Base-by-base conservation (phyloP, 2,888 invertebrate species). In the Acrobasis repandana region DNA sequence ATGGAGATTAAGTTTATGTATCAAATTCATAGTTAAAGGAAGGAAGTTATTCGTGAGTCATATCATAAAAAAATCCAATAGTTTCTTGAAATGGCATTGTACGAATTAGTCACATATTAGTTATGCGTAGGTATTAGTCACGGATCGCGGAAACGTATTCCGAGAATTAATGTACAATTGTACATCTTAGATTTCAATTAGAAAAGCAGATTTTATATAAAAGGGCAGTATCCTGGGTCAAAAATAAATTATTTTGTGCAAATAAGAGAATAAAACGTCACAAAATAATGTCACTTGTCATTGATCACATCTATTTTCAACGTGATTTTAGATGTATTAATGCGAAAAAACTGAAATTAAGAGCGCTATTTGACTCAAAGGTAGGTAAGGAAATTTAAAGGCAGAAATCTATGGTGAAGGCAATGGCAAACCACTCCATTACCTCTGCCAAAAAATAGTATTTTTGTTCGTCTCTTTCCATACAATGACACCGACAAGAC, bases 71-170 rank as follows among this genome's bases (percentile, higher is more conserved):
- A 52, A 18, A 18, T 20, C 38, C 14, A 18, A 43, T 54, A 5
- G 20, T 18, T 54, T 51, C 51, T 38, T 2, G 10, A 54, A 54
- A 43, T 38, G 54, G 54, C 54, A 54, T 54, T 54, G 54, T 54
- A 2, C 9, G 38, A 36, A 54, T 54, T 54, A 54, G 54, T 54
- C 54, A 54, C 38, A 38, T 34, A 11, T 52, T 52, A 36, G 52
- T 5, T 52, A 52, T 38, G 38, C 11, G 3, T 15, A 18, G 15
- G 11, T 18, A 20, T 54, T 54, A 54, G 54, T 54, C 54, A 54
- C 38, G 38, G 18, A 11, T 10, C 16, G 16, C 20, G 18, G 11
- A 43, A 43, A 54, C 18, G 18, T 34, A 43, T 54, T 54, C 43
- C 38, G 2, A 18, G 52, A 54, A 54, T 18, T 36, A 38, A 15